Evolutionary conservation across 2,888 invertebrate species (phyloP).

Genomic region (Lasioglossum zephyrum): DNA sequence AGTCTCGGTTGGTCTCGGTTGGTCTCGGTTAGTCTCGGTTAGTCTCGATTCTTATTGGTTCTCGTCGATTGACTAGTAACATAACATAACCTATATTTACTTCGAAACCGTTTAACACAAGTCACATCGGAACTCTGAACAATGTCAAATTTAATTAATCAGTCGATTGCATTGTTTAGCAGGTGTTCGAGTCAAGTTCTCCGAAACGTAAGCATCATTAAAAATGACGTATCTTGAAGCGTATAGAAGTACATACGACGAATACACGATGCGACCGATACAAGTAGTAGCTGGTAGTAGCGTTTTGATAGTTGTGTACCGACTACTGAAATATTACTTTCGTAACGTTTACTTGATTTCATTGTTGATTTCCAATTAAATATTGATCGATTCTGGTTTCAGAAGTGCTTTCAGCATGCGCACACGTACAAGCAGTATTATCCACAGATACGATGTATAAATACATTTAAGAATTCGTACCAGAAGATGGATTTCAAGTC

Average conservation of each 20-base stretch:
- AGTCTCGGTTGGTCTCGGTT: too few relatives aligned
- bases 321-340: not conserved
- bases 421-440: constrained; percentile 8
- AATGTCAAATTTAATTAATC: constrained; percentile 65
- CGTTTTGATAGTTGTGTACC: not conserved
- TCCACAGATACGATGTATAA: constrained; percentile 41
- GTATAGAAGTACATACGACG: not conserved
- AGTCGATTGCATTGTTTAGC: constrained; percentile 48
- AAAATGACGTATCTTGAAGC: not conserved
- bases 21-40: too few relatives aligned
- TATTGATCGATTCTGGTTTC: not conserved
- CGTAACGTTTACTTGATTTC: not conserved
- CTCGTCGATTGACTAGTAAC: not conserved
- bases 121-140: constrained; percentile 19
- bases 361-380: not conserved
- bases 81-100: constrained; percentile 47
- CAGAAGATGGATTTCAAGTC: not conserved
- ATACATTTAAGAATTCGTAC: not conserved
- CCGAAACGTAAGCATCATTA: constrained; percentile 55
- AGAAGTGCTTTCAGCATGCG: not conserved
- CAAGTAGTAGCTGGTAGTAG: not conserved
- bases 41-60: too few relatives aligned
- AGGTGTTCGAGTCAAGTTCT: constrained; percentile 42
- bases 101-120: not conserved
- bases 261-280: not conserved